Percentiles rank a stretch among this genome's conserved stretches.
Conservation (phyloP, 2,888 invertebrate species). For the Plagiodera versicolora region DNA sequence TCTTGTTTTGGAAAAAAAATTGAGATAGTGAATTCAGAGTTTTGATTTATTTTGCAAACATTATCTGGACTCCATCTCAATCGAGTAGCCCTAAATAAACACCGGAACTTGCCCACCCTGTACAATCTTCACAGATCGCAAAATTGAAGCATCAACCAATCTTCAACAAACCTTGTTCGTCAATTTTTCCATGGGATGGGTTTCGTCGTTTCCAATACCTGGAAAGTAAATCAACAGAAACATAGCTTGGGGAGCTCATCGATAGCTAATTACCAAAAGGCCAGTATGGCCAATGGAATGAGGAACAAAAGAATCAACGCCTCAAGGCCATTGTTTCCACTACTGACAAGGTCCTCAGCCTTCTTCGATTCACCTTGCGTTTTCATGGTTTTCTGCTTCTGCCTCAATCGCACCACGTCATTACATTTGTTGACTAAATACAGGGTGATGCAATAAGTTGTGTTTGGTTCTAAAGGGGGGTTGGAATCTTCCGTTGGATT, state of each 20-base stretch:
- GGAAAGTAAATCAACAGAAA: constrained; percentile 1
- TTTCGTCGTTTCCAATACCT: constrained; percentile 13
- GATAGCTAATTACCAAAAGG: constrained; percentile 15
- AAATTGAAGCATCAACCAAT: no score
- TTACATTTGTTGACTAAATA: constrained; percentile 27
- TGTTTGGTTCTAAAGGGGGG: constrained; percentile 24
- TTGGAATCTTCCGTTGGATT: constrained; percentile 18
- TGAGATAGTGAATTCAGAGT: no score
- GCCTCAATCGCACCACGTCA: background rate
- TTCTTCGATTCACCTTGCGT: background rate
- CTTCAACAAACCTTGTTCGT: no score
- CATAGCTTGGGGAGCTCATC: background rate
- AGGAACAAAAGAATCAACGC: constrained; percentile 15
- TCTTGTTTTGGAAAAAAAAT: no score
- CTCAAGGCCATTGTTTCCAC: constrained; percentile 10
- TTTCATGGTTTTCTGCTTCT: background rate
- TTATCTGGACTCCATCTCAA: no score
- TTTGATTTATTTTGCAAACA: no score
- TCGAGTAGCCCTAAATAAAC: no score
- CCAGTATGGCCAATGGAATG: constrained; percentile 8
- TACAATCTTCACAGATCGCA: no score
- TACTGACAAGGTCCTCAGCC: no score
- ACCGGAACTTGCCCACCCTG: no score
- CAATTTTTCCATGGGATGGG: background rate
- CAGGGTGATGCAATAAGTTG: constrained; percentile 22